Base-by-base conservation (phyloP, 2,113 vertebrate genomes). In the Xiphias gladius region DNA sequence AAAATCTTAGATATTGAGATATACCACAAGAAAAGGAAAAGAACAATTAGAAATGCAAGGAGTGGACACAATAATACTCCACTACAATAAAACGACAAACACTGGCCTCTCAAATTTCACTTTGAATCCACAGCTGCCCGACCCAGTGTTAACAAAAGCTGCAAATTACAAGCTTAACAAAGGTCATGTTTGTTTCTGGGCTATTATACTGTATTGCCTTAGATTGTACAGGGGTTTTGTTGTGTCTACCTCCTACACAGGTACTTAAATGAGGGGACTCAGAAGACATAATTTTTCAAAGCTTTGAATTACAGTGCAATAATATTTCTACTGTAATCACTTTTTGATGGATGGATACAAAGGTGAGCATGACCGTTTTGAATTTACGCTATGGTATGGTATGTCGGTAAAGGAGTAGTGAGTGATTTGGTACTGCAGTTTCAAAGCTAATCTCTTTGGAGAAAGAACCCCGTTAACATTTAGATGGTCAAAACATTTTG, bases 31-130 rank as follows among this genome's bases (percentile, higher is more conserved):
- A 68, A 37, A 76, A 43, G 0, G 54, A 22, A 5, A 32, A 39
- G 24, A 2, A 6, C 16, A 67, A 26, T 19, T 50, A 16, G 20
- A 61, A 67, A 30, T 63, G 24, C 17, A 75, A 17, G 8, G 28
- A 66, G 57, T 76, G 35, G 72, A 79, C 72, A 85, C 76, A 88
- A 69, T 76, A 90, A 82, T 66, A 70, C 46, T 50, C 75, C 28
- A 22, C 20, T 66, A 58, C 39, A 83, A n/a, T 10, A 7, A 50
- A 77, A 61, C 67, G 30, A 59, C 10, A 81, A 80, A 69, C 46
- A 30, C 35, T 55, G 22, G 26, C 58, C 3, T 75, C 28, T 19
- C 2, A 63, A 70, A 64, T 17, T 50, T 55, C 2, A 6, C 58
- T 61, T 39, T 62, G 14, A 76, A 66, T 35, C 24, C 26, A 72